These are phyloP conservation scores for Hydroisotoma schaefferi DNA, from an alignment of 2,888 invertebrate species.

Conservation along the genomic window DNA sequence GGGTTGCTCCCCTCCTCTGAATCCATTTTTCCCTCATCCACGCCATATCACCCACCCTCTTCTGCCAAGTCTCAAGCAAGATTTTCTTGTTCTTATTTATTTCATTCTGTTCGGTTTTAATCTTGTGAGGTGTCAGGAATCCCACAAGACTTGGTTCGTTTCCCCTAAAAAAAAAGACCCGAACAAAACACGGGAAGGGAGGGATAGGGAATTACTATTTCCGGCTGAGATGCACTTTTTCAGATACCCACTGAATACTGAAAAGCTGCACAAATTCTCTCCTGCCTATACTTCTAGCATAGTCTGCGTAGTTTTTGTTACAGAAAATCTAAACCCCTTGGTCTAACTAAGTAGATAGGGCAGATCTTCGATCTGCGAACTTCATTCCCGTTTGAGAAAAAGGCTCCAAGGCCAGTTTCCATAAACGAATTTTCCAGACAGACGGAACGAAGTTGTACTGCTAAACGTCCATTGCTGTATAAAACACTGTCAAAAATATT, in stretches of 20 bases:
- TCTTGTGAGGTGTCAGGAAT: slow-evolving; percentile 20
- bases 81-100: not conserved
- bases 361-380: too few species aligned
- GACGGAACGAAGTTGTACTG: too few species aligned
- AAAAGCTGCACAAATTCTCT: too few species aligned
- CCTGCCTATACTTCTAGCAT: too few species aligned
- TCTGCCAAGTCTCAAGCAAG: not conserved
- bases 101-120: slow-evolving; percentile 12
- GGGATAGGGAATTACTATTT: slow-evolving; percentile 1
- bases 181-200: not conserved
- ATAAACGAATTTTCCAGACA: too few species aligned
- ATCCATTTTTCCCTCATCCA: not conserved
- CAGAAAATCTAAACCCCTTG: too few species aligned
- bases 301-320: not conserved
- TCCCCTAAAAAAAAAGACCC: not conserved
- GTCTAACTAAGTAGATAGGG: too few species aligned
- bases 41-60: not conserved
- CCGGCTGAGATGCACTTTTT: slow-evolving; percentile 2
- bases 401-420: too few species aligned
- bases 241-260: not conserved
- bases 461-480: too few species aligned
- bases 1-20: not conserved
- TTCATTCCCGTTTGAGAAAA: too few species aligned
- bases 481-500: too few species aligned
- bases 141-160: slow-evolving; percentile 14